Conservation (phyloP, 2,888 invertebrate species). For the Papilio elwesi region DNA sequence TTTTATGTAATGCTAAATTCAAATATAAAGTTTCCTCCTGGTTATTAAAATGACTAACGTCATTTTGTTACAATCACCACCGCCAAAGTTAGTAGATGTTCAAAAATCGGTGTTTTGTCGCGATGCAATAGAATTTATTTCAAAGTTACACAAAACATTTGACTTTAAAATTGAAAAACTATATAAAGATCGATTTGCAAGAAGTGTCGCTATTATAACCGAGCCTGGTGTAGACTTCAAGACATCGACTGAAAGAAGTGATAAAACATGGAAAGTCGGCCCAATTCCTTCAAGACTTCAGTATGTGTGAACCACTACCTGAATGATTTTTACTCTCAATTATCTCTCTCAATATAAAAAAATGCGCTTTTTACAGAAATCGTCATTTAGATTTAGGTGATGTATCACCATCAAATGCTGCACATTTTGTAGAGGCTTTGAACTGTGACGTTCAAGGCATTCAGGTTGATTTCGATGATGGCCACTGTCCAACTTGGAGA, state of each 20-base stretch:
- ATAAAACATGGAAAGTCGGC: constrained; percentile 84
- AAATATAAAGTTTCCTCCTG: not conserved
- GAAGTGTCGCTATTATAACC: constrained; percentile 61
- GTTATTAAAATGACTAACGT: constrained; percentile 52
- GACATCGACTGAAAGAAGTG: constrained; percentile 66
- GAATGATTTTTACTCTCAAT: not conserved
- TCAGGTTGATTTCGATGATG: constrained; percentile 89
- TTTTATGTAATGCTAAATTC: not conserved
- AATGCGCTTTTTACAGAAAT: constrained; percentile 63
- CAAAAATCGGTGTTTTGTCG: constrained; percentile 81
- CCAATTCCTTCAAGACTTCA: constrained; percentile 82
- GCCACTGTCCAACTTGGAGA: constrained; percentile 89
- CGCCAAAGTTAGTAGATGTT: constrained; percentile 80
- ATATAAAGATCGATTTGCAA: constrained; percentile 68
- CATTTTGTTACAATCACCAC: constrained; percentile 77
- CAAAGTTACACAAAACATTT: constrained; percentile 78
- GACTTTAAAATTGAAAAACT: constrained; percentile 77
- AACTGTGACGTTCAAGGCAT: constrained; percentile 84
- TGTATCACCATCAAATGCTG: constrained; percentile 85
- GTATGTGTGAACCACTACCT: constrained; percentile 57
- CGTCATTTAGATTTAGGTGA: constrained; percentile 87
- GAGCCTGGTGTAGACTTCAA: constrained; percentile 67
- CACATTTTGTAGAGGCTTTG: constrained; percentile 83
- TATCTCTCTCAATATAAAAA: not conserved
- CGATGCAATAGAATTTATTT: constrained; percentile 83